Percentiles rank a stretch among this genome's conserved stretches.
Conservation (phyloP, 1,140 invertebrate genomes). For the Scaptomyza pallida region DNA sequence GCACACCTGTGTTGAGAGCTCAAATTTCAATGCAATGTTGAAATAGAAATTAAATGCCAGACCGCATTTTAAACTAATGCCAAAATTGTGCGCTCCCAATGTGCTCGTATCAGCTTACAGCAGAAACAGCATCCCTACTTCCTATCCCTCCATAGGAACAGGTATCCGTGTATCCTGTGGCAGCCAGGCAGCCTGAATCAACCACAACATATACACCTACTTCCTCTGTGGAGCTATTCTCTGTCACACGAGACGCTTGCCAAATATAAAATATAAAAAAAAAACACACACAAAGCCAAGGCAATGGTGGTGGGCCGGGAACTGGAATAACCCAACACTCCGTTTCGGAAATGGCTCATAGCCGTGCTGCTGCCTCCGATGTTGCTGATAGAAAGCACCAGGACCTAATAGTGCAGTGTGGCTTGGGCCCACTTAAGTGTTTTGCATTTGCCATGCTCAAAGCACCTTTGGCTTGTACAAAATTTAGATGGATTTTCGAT, state of each 20-base stretch:
- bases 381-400: constrained; percentile 28
- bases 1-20: constrained; percentile 71
- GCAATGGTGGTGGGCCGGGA: constrained; percentile 54
- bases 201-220: constrained; percentile 83
- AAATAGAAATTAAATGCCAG: constrained; percentile 80
- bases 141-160: constrained; percentile 19
- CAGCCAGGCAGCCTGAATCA: constrained; percentile 59
- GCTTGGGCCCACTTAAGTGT: constrained; percentile 36
- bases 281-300: constrained; percentile 65
- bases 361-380: constrained; percentile 24
- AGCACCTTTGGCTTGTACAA: constrained; percentile 35
- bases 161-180: constrained; percentile 30
- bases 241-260: constrained; percentile 74
- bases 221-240: constrained; percentile 55
- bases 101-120: constrained; percentile 66
- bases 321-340: constrained; percentile 56
- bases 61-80: constrained; percentile 76
- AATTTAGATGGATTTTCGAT: constrained; percentile 50
- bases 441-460: constrained; percentile 51
- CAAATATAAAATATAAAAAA: constrained; percentile 37
- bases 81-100: constrained; percentile 51
- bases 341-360: constrained; percentile 50
- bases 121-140: constrained; percentile 35
- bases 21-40: constrained; percentile 78
- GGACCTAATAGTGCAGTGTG: constrained; percentile 22